Evolutionary conservation across 2,113 vertebrate genomes (phyloP).

Genomic region (Tychaedon coryphoeus): DNA sequence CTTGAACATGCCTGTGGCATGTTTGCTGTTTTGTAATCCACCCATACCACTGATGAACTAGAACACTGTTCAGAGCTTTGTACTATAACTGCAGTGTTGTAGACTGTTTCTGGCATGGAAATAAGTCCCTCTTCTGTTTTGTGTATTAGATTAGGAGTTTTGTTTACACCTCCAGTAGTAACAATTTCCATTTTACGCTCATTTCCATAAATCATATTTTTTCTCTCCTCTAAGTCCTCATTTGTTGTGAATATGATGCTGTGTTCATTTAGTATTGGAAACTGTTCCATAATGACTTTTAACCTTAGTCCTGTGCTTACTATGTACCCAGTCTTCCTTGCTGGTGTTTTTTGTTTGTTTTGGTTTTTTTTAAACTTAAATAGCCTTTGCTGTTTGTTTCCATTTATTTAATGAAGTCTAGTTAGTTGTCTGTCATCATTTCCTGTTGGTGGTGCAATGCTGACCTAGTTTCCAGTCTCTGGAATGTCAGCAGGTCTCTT

Average conservation of each 20-base stretch:
- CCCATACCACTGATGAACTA: background rate
- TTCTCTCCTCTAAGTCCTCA: background rate
- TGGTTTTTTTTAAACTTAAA: background rate
- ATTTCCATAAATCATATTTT: background rate
- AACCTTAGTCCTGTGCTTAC: background rate
- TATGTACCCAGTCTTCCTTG: background rate
- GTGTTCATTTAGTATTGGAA: background rate
- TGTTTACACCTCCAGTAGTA: background rate
- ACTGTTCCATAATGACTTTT: background rate
- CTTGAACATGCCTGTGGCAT: background rate
- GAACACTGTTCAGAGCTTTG: background rate
- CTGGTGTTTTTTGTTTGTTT: background rate
- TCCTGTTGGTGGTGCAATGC: background rate
- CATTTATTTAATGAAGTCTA: background rate
- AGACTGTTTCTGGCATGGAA: background rate
- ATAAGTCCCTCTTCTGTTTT: background rate
- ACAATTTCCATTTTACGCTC: background rate
- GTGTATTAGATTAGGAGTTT: background rate
- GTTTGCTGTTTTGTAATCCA: background rate
- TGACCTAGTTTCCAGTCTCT: background rate
- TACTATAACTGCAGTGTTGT: background rate
- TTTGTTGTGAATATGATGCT: background rate
- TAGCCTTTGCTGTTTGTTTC: background rate
- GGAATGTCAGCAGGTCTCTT: background rate
- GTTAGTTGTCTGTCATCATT: background rate